Evolutionary conservation across 2,888 invertebrate genomes (phyloP), one percentile per base, ranked within the genome.

Genomic region (Cheilosia variabilis): DNA sequence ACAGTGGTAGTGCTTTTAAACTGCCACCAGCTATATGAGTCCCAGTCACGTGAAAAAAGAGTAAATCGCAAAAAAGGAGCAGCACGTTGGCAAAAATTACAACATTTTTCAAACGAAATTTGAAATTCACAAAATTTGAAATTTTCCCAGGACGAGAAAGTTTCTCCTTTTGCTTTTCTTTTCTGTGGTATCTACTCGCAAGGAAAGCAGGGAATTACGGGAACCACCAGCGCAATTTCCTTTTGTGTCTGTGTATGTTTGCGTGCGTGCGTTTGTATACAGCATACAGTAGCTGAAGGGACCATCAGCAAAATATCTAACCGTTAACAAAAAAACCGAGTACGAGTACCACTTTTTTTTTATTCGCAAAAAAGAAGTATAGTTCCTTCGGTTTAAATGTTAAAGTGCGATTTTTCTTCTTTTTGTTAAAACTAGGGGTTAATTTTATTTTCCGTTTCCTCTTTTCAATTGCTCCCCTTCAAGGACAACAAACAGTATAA

Each of bases 401-500:
- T 58, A 17, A 2, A 58, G 71, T 65, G 53, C 1, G 5, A 15
- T 53, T 24, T 43, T 65, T 71, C 24, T 19, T 19, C 2, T 50
- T 66, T 22, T 52, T 27, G 27, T 27, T 27, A 27, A 15, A 13
- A 24, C 60, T 63, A 53, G 10, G 27, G 37, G 34, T 27, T 19
- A 34, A 60, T 37, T 45, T 24, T 5, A 15, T 52, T 52, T 52
- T 34, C 13, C 17, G 66, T 72, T 78, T 80, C 10, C 45, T 19
- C 19, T 65, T 68, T 57, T 73, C 41, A 19, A 78, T 57, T 72
- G 63, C 62, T 63, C 62, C 41, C 65, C 53, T 52, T 84, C 80
- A 84, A 84, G 84, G 84, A 84, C 84, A 84, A 80, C 84, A 84
- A 84, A 84, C 84, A 80, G 84, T 84, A 84, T 84, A 84, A 84